Base-by-base conservation (phyloP, 2,797 vertebrate genomes). In the Danio aesculapii region DNA sequence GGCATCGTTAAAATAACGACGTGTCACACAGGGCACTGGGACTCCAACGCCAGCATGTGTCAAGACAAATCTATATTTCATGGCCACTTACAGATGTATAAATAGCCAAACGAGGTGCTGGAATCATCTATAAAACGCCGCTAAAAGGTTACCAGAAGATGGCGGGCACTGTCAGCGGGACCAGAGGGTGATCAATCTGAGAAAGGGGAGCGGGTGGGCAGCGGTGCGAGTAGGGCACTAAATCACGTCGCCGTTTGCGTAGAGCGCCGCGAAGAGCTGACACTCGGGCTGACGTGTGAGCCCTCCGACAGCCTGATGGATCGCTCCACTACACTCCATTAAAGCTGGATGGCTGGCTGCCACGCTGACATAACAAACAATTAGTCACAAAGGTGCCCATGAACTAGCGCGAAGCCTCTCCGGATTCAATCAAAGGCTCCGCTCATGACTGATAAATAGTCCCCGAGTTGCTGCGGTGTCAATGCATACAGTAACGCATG, bases 41-140 rank as follows among this genome's bases (percentile, higher is more conserved):
- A 88, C 85, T 59, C 87, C 77, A 12, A 87, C 76, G 88, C 87
- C 91, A 92, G 93, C 92, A 93, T 89, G 91, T 91, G 91, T 95
- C 94, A 94, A 92, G 89, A 93, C 92, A 92, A 94, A 95, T 95
- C 91, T 94, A 93, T 94, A 94, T 94, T 95, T 95, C 93, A 95
- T 92, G 89, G 91, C 90, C 92, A 94, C 92, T 95, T 94, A 94
- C 91, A 93, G 89, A 95, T 94, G 93, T 94, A 94, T 94, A 95
- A 95, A 94, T 94, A 95, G 93, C 92, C 91, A 93, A 94, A 94
- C 91, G 92, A 94, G 93, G 90, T 89, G 88, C 83, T 89, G 88
- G 92, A 92, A 94, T 92, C 92, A 92, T 94, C 93, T 94, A 94
- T 95, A 95, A 95, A 94, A 93, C 81, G 76, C 89, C 88, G 90